Evolutionary conservation across 1,140 invertebrate species (phyloP), one percentile per base, ranked within the genome.

Genomic region (Conus betulinus): DNA sequence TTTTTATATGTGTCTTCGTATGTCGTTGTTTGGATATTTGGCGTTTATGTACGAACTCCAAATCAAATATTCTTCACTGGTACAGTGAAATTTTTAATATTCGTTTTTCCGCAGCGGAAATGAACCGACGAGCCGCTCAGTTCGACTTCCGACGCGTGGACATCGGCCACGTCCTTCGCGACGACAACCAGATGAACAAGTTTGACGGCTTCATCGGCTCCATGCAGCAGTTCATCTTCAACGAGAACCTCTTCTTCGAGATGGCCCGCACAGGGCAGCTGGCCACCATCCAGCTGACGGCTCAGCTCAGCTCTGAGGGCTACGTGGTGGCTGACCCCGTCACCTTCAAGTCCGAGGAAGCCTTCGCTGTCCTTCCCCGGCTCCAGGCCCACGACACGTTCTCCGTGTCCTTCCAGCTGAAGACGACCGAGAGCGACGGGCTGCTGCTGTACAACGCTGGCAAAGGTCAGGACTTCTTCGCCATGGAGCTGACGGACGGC

Each of bases 211-310:
- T 99, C 93, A 97, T 98, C 20, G 98, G 98, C 1, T 97, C 98
- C 92, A 97, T 99, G 92, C 98, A 99, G 95, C 98, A 98, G 92
- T 97, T 99, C 92, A 97, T 98, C 90, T 98, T 99, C 95, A 99
- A 99, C 95, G 97, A 97, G 17, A 95, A 96, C 10, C 93, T 96
- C 67, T 97, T 97, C 93, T 97, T 98, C 92, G 98, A 98, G 91
- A 96, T 98, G 93, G 97, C 97, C 89, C 95, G 88, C 92, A 88
- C 93, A 51, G 95, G 96, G 25, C 94, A 95, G 82, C 91, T 93
- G 83, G 91, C 93, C 79, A 97, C 97, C 94, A 96, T 98, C 90
- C 97, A 97, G 95, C 96, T 98, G 25, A 98, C 97, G 17, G 98
- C 98, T 11, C 88, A 87, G 57, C 92, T 93, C 90, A 91, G 92